Evolutionary conservation across 2,797 vertebrate species (phyloP).

Genomic region (Malurus splendens): DNA sequence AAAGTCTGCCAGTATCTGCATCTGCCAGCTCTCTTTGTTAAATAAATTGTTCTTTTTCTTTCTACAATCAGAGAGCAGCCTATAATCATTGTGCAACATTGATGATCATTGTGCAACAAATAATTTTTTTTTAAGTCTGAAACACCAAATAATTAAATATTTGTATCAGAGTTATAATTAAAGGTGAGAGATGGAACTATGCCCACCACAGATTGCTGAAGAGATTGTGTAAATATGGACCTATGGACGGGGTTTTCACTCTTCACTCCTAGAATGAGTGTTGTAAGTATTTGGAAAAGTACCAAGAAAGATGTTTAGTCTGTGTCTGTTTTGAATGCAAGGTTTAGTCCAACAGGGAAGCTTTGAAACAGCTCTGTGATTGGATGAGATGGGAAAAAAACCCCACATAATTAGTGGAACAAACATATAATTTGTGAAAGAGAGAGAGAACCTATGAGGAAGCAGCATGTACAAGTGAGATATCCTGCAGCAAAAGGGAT

Average conservation of each 20-base stretch:
- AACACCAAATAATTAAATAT: neutral
- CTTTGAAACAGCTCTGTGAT: neutral
- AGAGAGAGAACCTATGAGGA: neutral
- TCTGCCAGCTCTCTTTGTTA: neutral
- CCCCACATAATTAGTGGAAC: neutral
- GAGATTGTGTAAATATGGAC: neutral
- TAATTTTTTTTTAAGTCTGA: neutral
- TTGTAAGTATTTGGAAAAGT: neutral
- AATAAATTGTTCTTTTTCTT: neutral
- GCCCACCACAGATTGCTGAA: neutral
- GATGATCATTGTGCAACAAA: neutral
- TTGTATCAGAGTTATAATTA: neutral
- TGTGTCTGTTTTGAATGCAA: neutral
- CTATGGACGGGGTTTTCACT: neutral
- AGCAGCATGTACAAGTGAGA: neutral
- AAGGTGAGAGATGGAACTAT: neutral
- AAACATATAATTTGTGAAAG: neutral
- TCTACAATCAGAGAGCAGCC: neutral
- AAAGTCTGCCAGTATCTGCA: neutral
- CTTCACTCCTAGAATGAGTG: neutral
- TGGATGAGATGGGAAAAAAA: neutral
- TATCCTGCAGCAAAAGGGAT: neutral
- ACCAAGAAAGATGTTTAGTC: conserved; percentile 13
- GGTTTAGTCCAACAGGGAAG: neutral
- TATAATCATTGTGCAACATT: neutral